Percentiles rank a stretch among this genome's conserved stretches.
These are phyloP conservation scores for Cataglyphis albicans DNA, from an alignment of 2,888 invertebrate genomes.

Conservation along the genomic window DNA sequence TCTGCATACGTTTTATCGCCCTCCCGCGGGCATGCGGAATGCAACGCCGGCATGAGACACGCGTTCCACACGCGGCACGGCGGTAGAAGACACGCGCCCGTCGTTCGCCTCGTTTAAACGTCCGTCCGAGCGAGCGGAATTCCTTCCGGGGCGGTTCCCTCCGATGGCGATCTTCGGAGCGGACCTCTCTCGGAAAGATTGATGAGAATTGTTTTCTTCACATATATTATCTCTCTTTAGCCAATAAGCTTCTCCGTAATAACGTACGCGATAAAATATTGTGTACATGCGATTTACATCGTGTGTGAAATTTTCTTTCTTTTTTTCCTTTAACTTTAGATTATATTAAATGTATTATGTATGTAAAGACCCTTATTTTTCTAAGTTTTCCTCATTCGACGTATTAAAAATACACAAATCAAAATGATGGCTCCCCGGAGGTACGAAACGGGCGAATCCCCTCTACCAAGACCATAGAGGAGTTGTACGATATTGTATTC, in stretches of 20 bases:
- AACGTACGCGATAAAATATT: not conserved
- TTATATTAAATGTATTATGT: not conserved
- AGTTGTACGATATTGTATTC: conserved; percentile 49
- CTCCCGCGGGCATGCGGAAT: conserved; percentile 84
- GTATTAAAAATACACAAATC: conserved; percentile 42
- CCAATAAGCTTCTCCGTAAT: not conserved
- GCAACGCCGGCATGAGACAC: conserved; percentile 83
- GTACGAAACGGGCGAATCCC: not conserved
- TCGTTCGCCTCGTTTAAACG: conserved; percentile 53
- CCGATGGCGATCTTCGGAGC: conserved; percentile 19
- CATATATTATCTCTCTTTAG: not conserved
- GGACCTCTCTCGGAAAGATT: not conserved
- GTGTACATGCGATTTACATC: not conserved
- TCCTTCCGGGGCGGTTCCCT: conserved; percentile 39
- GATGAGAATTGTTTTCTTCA: conserved; percentile 1
- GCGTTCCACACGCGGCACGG: conserved; percentile 76
- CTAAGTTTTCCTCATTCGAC: conserved; percentile 16
- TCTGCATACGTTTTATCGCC: conserved; percentile 86
- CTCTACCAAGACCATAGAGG: not conserved
- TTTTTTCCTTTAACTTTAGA: not conserved
- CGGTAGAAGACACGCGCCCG: conserved; percentile 52
- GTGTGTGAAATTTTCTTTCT: not conserved
- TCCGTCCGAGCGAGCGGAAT: conserved; percentile 22
- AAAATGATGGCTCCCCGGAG: conserved; percentile 35
- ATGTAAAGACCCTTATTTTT: not conserved